Evolutionary conservation across 2,113 vertebrate genomes (phyloP).

Genomic region (Gnathonemus echidnorhynchus): DNA sequence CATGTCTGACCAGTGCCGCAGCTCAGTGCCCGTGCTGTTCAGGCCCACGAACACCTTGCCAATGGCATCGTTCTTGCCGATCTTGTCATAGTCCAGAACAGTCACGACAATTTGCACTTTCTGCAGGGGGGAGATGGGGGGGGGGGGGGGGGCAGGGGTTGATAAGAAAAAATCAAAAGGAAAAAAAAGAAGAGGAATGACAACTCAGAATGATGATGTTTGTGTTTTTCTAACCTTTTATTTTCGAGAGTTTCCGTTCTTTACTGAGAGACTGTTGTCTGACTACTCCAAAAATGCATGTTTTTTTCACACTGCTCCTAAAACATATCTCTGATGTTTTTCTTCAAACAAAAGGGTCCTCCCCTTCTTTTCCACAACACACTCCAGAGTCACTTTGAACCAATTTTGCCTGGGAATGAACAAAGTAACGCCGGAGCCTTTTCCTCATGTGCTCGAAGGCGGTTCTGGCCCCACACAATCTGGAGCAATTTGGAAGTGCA

Average conservation of each 20-base stretch:
- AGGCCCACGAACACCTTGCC: slow-evolving; percentile 87
- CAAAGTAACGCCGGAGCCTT: neutral
- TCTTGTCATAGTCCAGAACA: slow-evolving; percentile 98
- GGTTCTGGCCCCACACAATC: neutral
- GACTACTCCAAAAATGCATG: neutral
- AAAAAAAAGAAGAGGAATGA: neutral
- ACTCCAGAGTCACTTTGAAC: neutral
- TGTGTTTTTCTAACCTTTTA: neutral
- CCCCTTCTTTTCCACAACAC: neutral
- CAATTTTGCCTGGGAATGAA: neutral
- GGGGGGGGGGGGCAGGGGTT: neutral
- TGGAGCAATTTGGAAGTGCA: neutral
- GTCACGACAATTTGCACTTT: slow-evolving; percentile 97
- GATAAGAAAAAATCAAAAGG: neutral
- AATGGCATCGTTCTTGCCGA: slow-evolving; percentile 96
- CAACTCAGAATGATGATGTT: neutral
- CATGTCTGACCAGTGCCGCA: slow-evolving; percentile 86
- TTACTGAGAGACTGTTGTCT: neutral
- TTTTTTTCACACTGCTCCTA: neutral
- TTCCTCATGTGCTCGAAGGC: neutral
- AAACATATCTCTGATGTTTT: neutral
- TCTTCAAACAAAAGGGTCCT: neutral
- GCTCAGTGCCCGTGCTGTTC: slow-evolving; percentile 81
- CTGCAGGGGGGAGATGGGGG: slow-evolving; percentile 54
- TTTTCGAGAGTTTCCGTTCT: neutral